Evolutionary conservation across 1,140 invertebrate genomes (phyloP), one percentile per base, ranked within the genome.

Genomic region (Zaprionus inermis): DNA sequence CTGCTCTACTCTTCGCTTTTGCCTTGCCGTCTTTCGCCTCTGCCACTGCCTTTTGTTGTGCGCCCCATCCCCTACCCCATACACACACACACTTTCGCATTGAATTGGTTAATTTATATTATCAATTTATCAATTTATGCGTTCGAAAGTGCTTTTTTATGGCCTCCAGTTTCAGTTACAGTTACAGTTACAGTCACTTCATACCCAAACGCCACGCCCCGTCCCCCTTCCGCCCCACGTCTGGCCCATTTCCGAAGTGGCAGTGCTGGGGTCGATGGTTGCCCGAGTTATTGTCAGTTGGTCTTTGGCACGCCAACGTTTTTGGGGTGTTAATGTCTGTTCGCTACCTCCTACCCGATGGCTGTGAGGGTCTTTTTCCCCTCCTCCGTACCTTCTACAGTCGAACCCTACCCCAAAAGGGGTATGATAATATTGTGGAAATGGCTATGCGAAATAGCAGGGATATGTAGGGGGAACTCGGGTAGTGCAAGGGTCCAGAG

Each of bases 51-150:
- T 68, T 69, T 57, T 72, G 54, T 71, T 81, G 72, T 78, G 22
- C 49, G 54, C 24, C 22, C 22, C 4, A 1, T 24, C 22, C 22
- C 22, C 22, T 4, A 1, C 4, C 22, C 22, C 22, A 1, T 24
- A 51, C 56, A 61, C 58, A 58, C 51, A 63, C 46, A 56, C 51
- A 68, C 56, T 60, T 63, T 59, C 57, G 55, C 71, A 77, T 76
- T 61, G 82, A 76, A 81, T 86, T 79, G 82, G 82, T 86, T 86
- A 86, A 86, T 86, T 86, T 86, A 86, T 86, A 86, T 86, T 86
- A 86, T 86, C 78, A 86, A 85, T 85, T 85, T 85, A 85, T 85
- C 82, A 85, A 86, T 86, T 86, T 86, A 86, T 86, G 82, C 82
- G 65, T 86, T 86, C 63, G 72, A 86, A 86, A 86, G 82, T 86